Evolutionary conservation across 1,140 invertebrate species (phyloP).

Genomic region (Lepidurus arcticus): DNA sequence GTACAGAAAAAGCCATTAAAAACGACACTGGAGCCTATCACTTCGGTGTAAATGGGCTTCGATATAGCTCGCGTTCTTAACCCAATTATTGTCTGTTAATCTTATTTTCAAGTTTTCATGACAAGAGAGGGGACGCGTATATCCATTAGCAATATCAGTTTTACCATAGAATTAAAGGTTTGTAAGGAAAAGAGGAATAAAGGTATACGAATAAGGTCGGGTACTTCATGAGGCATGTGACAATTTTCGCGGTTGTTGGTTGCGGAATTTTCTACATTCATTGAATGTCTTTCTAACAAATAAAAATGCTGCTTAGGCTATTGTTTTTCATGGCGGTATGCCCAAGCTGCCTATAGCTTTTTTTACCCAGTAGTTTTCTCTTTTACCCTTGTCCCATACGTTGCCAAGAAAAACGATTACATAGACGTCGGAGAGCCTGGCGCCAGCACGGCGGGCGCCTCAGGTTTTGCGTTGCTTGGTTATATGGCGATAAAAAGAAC

Average conservation of each 20-base stretch:
- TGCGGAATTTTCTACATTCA: constrained; percentile 9
- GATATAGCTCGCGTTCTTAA: too few relatives aligned
- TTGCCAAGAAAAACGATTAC: constrained; percentile 22
- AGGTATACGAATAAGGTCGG: background rate
- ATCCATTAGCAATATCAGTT: background rate
- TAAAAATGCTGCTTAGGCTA: background rate
- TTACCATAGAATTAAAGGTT: background rate
- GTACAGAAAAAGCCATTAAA: too few relatives aligned
- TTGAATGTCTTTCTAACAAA: background rate
- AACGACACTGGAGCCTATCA: too few relatives aligned
- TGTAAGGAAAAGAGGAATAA: background rate
- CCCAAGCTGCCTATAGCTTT: background rate
- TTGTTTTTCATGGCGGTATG: constrained; percentile 21
- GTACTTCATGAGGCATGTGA: background rate
- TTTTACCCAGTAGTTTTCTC: background rate
- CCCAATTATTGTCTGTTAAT: too few relatives aligned
- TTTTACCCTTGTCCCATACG: background rate
- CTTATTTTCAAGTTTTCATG: too few relatives aligned
- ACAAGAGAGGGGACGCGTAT: too few relatives aligned
- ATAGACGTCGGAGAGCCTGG: background rate
- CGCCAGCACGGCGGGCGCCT: background rate
- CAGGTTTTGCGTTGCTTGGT: constrained; percentile 4
- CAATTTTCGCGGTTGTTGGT: constrained; percentile 4
- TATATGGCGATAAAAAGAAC: background rate
- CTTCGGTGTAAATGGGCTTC: too few relatives aligned